phyloP scores from a whole-genome alignment of 2,113 vertebrate species.

The Lepisosteus oculatus region DNA sequence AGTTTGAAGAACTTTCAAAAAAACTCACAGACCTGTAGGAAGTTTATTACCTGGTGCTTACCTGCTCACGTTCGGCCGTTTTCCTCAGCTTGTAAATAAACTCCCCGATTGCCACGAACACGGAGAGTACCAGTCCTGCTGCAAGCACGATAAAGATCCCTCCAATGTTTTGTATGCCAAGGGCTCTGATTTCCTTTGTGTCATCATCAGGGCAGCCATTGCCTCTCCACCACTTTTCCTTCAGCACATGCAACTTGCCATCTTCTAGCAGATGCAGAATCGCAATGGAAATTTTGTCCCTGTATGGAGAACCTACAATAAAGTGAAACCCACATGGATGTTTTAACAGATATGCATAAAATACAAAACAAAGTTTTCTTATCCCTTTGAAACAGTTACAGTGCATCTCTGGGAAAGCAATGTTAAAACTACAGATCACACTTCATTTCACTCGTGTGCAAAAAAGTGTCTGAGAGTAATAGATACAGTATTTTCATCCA shows the following conservation, averaged over 20 bases:
- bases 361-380: too few relatives aligned
- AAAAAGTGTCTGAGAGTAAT: too few relatives aligned
- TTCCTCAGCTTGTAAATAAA: conserved; percentile 95
- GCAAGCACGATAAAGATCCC: conserved; percentile 97
- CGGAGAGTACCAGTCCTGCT: conserved; percentile 87
- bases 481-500: too few relatives aligned
- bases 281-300: conserved; percentile 96
- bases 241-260: conserved; percentile 91
- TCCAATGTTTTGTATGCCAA: conserved; percentile 93
- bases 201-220: conserved; percentile 88
- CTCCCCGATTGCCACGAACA: conserved; percentile 94
- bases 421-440: too few relatives aligned
- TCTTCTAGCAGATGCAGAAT: conserved; percentile 95
- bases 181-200: conserved; percentile 86
- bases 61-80: conserved; percentile 89
- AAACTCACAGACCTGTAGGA: not conserved
- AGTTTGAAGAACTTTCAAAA: too few relatives aligned
- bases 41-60: conserved; percentile 47
- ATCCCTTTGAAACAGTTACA: too few relatives aligned
- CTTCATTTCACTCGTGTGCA: too few relatives aligned
- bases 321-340: not conserved
- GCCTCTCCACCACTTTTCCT: conserved; percentile 97
- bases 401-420: too few relatives aligned
- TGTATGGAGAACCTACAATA: conserved; percentile 85
- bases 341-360: too few relatives aligned